Evolutionary conservation across 2,888 invertebrate species (phyloP).

Genomic region (Hypomecis punctinalis): DNA sequence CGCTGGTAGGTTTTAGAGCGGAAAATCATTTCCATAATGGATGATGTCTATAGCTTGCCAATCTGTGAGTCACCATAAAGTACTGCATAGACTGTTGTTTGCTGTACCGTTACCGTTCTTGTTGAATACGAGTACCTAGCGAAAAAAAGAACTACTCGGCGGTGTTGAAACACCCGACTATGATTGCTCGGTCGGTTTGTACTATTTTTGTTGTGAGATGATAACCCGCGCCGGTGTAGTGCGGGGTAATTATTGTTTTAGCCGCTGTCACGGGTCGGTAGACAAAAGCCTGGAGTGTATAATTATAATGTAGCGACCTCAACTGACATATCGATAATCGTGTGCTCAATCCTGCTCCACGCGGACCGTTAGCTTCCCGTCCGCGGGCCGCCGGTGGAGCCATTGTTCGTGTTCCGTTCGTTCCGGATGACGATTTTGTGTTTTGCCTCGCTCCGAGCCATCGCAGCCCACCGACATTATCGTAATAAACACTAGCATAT

Average conservation of each 20-base stretch:
- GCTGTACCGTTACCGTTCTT: constrained; percentile 56
- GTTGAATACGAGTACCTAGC: constrained; percentile 23
- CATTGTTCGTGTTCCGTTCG: constrained; percentile 60
- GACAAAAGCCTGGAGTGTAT: constrained; percentile 30
- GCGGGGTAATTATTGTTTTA: constrained; percentile 7
- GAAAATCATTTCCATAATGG: constrained; percentile 69
- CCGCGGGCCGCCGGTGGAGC: constrained; percentile 46
- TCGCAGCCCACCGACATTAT: constrained; percentile 45
- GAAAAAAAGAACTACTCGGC: not conserved
- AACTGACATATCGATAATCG: constrained; percentile 46
- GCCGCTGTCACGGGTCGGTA: constrained; percentile 16
- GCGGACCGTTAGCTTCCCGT: constrained; percentile 64
- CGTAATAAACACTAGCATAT: constrained; percentile 39
- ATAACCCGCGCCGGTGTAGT: not conserved
- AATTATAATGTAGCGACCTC: constrained; percentile 41
- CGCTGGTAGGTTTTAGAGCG: constrained; percentile 60
- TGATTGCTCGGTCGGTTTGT: not conserved
- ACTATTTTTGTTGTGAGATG: constrained; percentile 10
- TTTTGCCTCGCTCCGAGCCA: constrained; percentile 43
- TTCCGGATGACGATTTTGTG: constrained; percentile 57
- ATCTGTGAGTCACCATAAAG: constrained; percentile 63
- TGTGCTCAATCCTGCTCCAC: constrained; percentile 51
- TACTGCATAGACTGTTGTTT: constrained; percentile 35
- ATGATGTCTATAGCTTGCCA: constrained; percentile 52
- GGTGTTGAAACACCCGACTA: not conserved